phyloP scores from a whole-genome alignment of 2,113 vertebrate species.

The Plotosus lineatus region DNA sequence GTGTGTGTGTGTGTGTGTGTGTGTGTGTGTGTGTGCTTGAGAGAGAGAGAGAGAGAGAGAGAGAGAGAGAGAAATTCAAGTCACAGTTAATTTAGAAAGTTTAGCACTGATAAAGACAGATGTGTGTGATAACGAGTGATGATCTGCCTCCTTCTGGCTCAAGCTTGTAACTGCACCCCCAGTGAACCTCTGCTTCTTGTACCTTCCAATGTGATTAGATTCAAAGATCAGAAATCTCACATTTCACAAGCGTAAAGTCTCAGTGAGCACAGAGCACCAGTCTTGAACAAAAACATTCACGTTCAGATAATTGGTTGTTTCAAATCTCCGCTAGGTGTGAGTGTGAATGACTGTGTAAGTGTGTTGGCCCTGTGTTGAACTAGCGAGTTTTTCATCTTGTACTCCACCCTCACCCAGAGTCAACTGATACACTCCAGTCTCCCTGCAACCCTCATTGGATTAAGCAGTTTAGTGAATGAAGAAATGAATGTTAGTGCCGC shows the following conservation, averaged over 20 bases:
- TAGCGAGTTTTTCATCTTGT: too few species aligned
- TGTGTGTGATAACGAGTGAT: slow-evolving; percentile 11
- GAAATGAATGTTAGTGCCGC: too few species aligned
- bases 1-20: neutral
- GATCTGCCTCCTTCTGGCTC: slow-evolving; percentile 23
- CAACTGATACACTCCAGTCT: too few species aligned
- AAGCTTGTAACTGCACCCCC: slow-evolving; percentile 8
- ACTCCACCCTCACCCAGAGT: too few species aligned
- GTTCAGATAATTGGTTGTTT: too few species aligned
- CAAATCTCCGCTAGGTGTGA: too few species aligned
- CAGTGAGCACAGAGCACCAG: neutral
- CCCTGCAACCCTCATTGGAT: too few species aligned
- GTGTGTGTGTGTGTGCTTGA: neutral
- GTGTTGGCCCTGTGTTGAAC: too few species aligned
- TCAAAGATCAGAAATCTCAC: neutral
- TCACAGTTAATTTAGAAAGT: neutral
- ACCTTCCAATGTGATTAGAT: neutral
- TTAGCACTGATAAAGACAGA: neutral
- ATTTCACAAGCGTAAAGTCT: neutral
- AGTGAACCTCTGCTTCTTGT: neutral
- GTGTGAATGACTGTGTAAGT: too few species aligned
- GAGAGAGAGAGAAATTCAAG: neutral
- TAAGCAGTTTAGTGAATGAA: too few species aligned
- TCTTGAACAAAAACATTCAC: too few species aligned
- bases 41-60: neutral